Evolutionary conservation across 2,113 vertebrate genomes (phyloP).

Genomic region (Cynoglossus semilaevis): DNA sequence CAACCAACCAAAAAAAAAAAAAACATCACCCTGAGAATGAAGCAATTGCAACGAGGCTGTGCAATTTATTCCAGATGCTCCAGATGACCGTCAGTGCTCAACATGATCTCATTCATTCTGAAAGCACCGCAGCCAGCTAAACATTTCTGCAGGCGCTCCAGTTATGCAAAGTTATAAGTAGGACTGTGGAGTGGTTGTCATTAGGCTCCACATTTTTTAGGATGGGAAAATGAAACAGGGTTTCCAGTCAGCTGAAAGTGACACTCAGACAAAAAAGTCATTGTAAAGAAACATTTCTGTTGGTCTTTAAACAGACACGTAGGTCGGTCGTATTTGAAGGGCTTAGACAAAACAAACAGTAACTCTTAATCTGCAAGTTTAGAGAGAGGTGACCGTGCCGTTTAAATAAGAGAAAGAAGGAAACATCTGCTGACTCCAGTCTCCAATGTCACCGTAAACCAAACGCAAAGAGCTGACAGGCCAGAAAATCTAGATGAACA

Average conservation of each 20-base stretch:
- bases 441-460: conserved; percentile 50
- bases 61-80: conserved; percentile 72
- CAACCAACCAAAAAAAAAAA: conserved; percentile 43
- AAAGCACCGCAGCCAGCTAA: conserved; percentile 11
- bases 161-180: conserved; percentile 5
- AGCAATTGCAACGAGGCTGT: conserved; percentile 47
- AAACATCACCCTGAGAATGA: conserved; percentile 42
- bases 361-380: conserved; percentile 29
- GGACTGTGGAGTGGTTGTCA: conserved; percentile 1
- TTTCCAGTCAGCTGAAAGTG: conserved; percentile 3
- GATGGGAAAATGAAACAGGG: neutral
- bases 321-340: neutral
- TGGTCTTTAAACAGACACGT: neutral
- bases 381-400: conserved; percentile 36
- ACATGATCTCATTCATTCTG: conserved; percentile 53
- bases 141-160: conserved; percentile 12
- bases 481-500: conserved; percentile 64
- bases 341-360: conserved; percentile 22
- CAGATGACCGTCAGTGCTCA: conserved; percentile 25
- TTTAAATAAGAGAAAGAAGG: conserved; percentile 40
- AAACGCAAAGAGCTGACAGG: conserved; percentile 67
- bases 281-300: neutral
- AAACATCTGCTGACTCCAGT: conserved; percentile 64
- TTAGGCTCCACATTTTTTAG: conserved; percentile 22
- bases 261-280: too few relatives aligned